Percentiles rank a stretch among this genome's conserved stretches.
Conservation (phyloP, 2,888 invertebrate genomes). For the Kuschelorhynchus macadamiae region DNA sequence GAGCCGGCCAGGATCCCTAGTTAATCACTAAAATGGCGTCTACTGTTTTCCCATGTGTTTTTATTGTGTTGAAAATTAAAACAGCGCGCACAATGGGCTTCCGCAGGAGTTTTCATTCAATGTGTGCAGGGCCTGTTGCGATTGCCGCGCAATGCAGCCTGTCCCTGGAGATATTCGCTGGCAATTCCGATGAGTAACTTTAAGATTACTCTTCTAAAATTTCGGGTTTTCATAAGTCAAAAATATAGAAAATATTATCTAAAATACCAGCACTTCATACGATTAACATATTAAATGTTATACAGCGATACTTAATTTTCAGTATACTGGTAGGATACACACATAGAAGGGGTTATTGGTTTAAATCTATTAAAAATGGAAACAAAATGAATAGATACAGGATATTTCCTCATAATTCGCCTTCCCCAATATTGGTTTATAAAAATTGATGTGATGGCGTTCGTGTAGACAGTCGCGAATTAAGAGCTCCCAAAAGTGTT, state of each 20-base stretch:
- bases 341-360: too few relatives aligned
- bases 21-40: constrained; percentile 71
- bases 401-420: too few relatives aligned
- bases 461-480: too few relatives aligned
- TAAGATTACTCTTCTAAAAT: constrained; percentile 3
- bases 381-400: background rate
- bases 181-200: constrained; percentile 39
- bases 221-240: background rate
- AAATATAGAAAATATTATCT: too few relatives aligned
- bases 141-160: constrained; percentile 52
- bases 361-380: background rate
- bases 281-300: too few relatives aligned
- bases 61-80: constrained; percentile 71
- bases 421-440: too few relatives aligned
- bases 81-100: constrained; percentile 67
- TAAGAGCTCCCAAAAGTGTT: too few relatives aligned
- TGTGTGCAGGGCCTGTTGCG: constrained; percentile 62
- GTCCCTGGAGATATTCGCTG: constrained; percentile 11
- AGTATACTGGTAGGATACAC: too few relatives aligned
- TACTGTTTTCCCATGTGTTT: constrained; percentile 71
- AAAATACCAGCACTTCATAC: too few relatives aligned
- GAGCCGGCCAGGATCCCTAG: constrained; percentile 69
- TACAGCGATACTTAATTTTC: too few relatives aligned
- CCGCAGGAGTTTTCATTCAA: constrained; percentile 63
- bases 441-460: too few relatives aligned